A percentile compares a stretch with the other conserved stretches of the same genome.
These are phyloP conservation scores for Dissostichus mawsoni DNA, from an alignment of 2,113 vertebrate genomes.

Conservation along the genomic window DNA sequence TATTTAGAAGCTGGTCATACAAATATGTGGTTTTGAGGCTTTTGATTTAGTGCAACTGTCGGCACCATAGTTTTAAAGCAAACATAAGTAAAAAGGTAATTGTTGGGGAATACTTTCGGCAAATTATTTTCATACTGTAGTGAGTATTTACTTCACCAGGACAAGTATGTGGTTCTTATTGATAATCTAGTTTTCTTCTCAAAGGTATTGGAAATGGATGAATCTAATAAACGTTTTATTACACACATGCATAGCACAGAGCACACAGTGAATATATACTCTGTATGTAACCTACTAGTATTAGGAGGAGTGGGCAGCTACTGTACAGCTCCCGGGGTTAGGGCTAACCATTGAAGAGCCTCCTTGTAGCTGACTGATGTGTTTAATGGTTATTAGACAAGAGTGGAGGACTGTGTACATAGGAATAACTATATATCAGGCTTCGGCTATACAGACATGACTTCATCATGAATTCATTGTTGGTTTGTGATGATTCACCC, in stretches of 20 bases:
- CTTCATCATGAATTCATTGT: neutral
- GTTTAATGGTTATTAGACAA: neutral
- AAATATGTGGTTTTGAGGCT: neutral
- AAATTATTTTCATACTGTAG: neutral
- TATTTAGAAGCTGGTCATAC: neutral
- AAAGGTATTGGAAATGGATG: neutral
- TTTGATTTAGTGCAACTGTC: neutral
- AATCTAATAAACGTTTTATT: no score
- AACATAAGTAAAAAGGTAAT: neutral
- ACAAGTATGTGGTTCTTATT: neutral
- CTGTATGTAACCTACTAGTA: no score
- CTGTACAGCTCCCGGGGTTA: no score
- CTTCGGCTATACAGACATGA: neutral
- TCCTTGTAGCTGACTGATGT: neutral
- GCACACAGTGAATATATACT: neutral
- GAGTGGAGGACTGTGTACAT: neutral
- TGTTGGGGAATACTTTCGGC: neutral
- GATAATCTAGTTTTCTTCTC: neutral
- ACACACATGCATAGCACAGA: no score
- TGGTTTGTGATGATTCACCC: neutral
- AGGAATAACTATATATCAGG: neutral
- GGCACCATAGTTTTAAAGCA: neutral
- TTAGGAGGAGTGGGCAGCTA: no score
- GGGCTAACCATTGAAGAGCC: no score
- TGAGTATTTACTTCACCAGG: neutral